Base-by-base conservation (phyloP, 92 coral and sea anemone species). In the Diadumene lineata region DNA sequence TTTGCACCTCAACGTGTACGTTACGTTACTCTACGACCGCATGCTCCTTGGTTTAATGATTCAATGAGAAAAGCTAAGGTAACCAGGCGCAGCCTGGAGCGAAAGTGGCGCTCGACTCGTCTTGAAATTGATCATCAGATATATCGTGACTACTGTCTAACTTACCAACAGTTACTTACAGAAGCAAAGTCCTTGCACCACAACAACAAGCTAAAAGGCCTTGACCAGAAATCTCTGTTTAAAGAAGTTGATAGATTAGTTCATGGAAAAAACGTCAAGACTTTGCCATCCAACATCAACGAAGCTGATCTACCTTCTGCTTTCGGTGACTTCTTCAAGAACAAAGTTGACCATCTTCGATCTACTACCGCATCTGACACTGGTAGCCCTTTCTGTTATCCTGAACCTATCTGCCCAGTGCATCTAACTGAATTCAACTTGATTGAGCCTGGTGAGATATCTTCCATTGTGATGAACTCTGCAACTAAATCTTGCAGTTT, bases 401-500 rank as follows among this genome's bases (percentile, higher is more conserved):
- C 43, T 28, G 44, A 31, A 31, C 69, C 69, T 7, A 19, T 6
- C n/a, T 64, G 44, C 30, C 16, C n/a, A 6, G 69, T 21, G 13
- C 69, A 11, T 0, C 22, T 64, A 11, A 18, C 69, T 64, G 69
- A 64, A 64, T 64, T 64, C 46, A 30, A n/a, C 1, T 21, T 2
- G 53, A 26, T 66, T 1, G 30, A 32, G 1, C 11, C 51, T 1
- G 72, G 43, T 8, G 30, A 38, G 21, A 38, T 79, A n/a, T n/a
- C 53, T 8, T 73, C 61, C 18, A 23, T 79, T 29, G 33, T 84
- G 11, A 58, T 33, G 56, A 85, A 80, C n/a, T 67, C 90, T 27
- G 82, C 86, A 19, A 50, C 82, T 62, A 85, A 85, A 72, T 57
- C 90, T 21, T 81, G 90, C 58, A 43, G 66, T 53, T 60, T 81